Evolutionary conservation across 2,888 invertebrate species (phyloP).

Genomic region (Serrognathus titanus): DNA sequence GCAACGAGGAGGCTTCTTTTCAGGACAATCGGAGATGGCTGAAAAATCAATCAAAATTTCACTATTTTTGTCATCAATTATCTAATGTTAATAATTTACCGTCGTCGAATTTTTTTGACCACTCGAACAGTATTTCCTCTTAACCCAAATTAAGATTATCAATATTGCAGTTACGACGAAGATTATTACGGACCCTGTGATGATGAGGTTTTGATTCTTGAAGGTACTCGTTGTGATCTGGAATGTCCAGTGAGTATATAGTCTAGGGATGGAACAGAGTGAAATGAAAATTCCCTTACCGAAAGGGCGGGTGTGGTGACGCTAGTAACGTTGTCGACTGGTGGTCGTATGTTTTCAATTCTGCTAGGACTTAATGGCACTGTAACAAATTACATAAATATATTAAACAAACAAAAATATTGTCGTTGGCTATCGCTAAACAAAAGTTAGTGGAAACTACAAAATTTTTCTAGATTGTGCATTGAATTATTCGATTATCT

Average conservation of each 20-base stretch:
- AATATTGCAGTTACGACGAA: slow-evolving; percentile 14
- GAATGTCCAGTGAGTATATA: too few species aligned
- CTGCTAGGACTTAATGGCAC: slow-evolving; percentile 37
- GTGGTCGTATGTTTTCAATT: slow-evolving; percentile 40
- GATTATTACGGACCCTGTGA: slow-evolving; percentile 10
- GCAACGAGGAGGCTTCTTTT: slow-evolving; percentile 60
- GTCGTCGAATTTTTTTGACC: slow-evolving; percentile 22
- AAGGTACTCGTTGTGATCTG: background rate
- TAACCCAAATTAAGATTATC: slow-evolving; percentile 14
- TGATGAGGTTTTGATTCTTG: slow-evolving; percentile 11
- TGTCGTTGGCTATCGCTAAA: too few species aligned
- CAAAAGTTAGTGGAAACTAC: too few species aligned
- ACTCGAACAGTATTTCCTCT: slow-evolving; percentile 16
- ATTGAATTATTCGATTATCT: too few species aligned
- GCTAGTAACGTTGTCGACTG: slow-evolving; percentile 19
- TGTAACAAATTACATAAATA: slow-evolving; percentile 23
- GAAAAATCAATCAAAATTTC: slow-evolving; percentile 31
- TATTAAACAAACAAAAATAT: background rate
- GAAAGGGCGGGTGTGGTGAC: slow-evolving; percentile 4
- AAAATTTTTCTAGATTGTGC: too few species aligned
- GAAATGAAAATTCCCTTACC: slow-evolving; percentile 4
- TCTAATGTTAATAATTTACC: slow-evolving; percentile 14
- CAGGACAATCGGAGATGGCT: slow-evolving; percentile 58
- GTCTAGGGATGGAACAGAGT: too few species aligned
- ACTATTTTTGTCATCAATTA: too few species aligned